phyloP scores from a whole-genome alignment of 2,888 invertebrate species.

The Sinohyriopsis cumingii region DNA sequence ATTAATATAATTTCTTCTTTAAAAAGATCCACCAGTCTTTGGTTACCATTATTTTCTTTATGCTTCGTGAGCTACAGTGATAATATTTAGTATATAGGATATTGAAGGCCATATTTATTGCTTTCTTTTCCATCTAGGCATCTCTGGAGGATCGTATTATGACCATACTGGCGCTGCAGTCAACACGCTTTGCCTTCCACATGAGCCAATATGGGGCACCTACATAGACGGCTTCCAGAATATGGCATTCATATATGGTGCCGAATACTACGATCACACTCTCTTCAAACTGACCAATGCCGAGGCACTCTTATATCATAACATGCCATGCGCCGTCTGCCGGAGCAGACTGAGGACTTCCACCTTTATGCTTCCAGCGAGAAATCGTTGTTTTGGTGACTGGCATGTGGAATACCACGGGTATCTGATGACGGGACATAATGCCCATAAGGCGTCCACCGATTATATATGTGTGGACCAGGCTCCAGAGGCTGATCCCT shows the following conservation, averaged over 20 bases:
- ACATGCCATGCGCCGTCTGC: constrained; percentile 1
- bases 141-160: not conserved
- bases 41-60: too few relatives aligned
- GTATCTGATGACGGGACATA: not conserved
- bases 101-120: too few relatives aligned
- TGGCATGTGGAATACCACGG: constrained; percentile 3
- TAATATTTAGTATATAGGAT: too few relatives aligned
- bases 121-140: not conserved
- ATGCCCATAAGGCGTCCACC: not conserved
- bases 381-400: not conserved
- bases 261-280: not conserved
- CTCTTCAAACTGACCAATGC: not conserved
- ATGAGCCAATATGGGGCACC: not conserved
- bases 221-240: not conserved
- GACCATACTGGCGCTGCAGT: not conserved
- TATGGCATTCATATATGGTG: too few relatives aligned
- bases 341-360: not conserved
- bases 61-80: too few relatives aligned
- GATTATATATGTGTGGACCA: constrained; percentile 2
- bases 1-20: too few relatives aligned
- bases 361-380: not conserved
- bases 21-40: too few relatives aligned
- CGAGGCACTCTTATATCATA: not conserved
- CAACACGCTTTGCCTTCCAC: not conserved
- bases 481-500: constrained; percentile 1